These are phyloP conservation scores for Hydra vulgaris DNA, from an alignment of 30 jellyfish, hydroid and myxozoan genomes.

Conservation along the genomic window DNA sequence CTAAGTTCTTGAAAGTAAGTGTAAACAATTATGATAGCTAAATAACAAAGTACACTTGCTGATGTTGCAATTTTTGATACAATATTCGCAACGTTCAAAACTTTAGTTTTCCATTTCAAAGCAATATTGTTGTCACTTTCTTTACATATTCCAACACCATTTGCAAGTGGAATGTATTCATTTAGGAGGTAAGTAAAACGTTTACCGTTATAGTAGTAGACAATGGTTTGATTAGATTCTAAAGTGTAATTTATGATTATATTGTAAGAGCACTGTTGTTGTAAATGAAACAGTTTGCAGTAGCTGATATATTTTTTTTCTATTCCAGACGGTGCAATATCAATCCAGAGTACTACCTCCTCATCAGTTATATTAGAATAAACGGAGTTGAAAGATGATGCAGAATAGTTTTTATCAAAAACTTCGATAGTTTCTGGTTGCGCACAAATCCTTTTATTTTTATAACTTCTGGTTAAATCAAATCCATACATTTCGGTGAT, in stretches of 20 bases:
- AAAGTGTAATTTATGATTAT: background rate
- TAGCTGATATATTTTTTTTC: background rate
- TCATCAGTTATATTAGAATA: background rate
- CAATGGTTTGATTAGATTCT: background rate
- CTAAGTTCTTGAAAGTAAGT: background rate
- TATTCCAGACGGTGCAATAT: background rate
- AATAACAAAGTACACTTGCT: background rate
- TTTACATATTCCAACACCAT: background rate
- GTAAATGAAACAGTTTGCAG: background rate
- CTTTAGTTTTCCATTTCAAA: no score
- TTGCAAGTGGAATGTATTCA: background rate
- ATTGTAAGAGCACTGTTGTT: background rate
- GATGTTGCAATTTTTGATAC: background rate
- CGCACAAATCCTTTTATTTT: background rate
- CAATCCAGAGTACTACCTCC: background rate
- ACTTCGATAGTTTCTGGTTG: background rate
- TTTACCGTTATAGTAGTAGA: background rate
- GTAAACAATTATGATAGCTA: background rate
- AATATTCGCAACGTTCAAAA: background rate
- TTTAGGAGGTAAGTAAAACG: background rate
- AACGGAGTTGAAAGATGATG: background rate
- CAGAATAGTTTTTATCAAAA: background rate
- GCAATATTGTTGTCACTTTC: background rate
- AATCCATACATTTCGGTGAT: conserved; percentile 2
- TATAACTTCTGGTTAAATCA: conserved; percentile 1